phyloP scores from a whole-genome alignment of 2,797 vertebrate species.

The Chromobotia macracanthus region DNA sequence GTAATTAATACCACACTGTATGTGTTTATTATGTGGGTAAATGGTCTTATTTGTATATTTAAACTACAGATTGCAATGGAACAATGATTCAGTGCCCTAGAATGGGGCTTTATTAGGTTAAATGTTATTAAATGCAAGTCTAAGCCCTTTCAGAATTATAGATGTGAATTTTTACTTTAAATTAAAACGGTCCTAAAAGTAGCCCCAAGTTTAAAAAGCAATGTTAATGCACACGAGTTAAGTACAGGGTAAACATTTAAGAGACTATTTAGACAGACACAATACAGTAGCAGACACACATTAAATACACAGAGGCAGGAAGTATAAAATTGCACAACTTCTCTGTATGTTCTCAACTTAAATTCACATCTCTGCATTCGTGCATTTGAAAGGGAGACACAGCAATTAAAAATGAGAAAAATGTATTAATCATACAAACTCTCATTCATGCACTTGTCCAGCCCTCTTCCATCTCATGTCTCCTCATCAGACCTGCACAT shows the following conservation, averaged over 20 bases:
- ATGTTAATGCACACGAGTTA: not conserved
- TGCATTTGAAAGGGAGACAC: not conserved
- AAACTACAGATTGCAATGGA: too few species aligned
- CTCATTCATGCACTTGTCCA: conserved; percentile 28
- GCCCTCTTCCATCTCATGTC: conserved; percentile 57
- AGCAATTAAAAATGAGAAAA: not conserved
- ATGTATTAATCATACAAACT: conserved; percentile 15
- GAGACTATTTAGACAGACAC: not conserved
- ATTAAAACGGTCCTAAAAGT: too few species aligned
- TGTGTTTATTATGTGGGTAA: too few species aligned
- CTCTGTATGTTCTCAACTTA: not conserved
- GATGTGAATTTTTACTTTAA: too few species aligned
- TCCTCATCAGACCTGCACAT: conserved; percentile 61
- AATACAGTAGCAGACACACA: not conserved
- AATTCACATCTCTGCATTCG: not conserved
- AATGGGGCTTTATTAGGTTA: too few species aligned
- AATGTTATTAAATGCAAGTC: too few species aligned
- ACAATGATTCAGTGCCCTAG: too few species aligned
- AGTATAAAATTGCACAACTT: not conserved
- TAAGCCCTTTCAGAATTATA: too few species aligned
- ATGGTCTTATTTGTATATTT: too few species aligned
- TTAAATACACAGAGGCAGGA: conserved; percentile 10
- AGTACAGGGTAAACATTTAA: not conserved
- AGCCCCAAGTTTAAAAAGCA: not conserved
- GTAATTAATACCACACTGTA: too few species aligned